Evolutionary conservation across 2,797 vertebrate genomes (phyloP), one percentile per base, ranked within the genome.

Genomic region (Mus spretus): DNA sequence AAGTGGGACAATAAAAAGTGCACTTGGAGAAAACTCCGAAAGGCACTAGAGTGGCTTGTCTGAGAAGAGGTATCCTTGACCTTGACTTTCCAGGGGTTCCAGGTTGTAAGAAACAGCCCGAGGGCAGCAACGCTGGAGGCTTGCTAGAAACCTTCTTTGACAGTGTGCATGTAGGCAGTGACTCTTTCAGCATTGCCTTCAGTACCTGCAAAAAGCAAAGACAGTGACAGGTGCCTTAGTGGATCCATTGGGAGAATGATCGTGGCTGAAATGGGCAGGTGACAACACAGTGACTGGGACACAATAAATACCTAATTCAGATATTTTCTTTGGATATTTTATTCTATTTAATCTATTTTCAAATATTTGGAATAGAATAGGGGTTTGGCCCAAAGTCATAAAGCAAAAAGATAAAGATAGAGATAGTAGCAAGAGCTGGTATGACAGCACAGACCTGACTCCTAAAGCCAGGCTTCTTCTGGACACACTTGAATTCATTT

Each of bases 301-400:
- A 15, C 14, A 22, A 44, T 28, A 4, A 31, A 55, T 22, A 89
- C 6, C 50, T 61, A 37, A 57, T 14, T n/a, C 4, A 14, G 4
- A 37, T 47, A 67, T 86, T 96, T 65, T 24, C 59, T 90, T 61
- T 70, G 91, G 28, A 4, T 20, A n/a, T 90, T 85, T 92, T 78
- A 63, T 78, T 88, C 4, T 37, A 83, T 55, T 89, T 44, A 63
- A 61, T 44, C 34, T 44, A 65, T 84, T 57, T 75, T n/a, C 3
- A 12, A 9, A 40, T 40, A 26, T 74, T 90, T 17, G 24, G 63
- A 72, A 28, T 37, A 85, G 14, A 17, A 63, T 20, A 31, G 11
- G 12, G 15, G 63, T 47, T 81, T 26, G 74, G 40, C 40, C 40
- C 53, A 44, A 84, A 95, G 20, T 74, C 77, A 40, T 47, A 74